A percentile compares a stretch with the other conserved stretches of the same genome.
phyloP scores from a whole-genome alignment of 2,113 vertebrate genomes.

The Pygathrix nemaeus region DNA sequence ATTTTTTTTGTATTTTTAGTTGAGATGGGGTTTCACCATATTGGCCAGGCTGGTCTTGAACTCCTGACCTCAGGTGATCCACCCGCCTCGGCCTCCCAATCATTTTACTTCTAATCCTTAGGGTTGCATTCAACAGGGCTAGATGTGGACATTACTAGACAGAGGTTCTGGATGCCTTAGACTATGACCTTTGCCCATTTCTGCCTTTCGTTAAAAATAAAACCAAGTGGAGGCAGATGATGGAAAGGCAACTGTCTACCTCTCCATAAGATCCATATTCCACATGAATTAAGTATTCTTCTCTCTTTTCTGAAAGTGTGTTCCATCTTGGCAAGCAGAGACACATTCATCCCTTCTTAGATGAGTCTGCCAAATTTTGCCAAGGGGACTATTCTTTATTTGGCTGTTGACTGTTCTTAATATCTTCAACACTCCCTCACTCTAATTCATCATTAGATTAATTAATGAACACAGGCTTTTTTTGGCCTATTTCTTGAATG shows the following conservation, averaged over 20 bases:
- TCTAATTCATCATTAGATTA: neutral
- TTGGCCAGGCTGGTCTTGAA: too few relatives aligned
- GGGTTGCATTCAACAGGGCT: neutral
- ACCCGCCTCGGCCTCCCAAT: neutral
- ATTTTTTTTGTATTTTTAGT: too few relatives aligned
- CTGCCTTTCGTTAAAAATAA: conserved; percentile 15
- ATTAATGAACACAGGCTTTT: neutral
- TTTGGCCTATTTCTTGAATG: neutral
- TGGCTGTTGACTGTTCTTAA: neutral
- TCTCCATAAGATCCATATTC: neutral
- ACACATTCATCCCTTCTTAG: neutral
- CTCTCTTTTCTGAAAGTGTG: neutral
- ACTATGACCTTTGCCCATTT: neutral
- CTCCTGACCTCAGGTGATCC: too few relatives aligned
- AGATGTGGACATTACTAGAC: neutral
- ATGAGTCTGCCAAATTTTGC: neutral
- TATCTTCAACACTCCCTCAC: neutral
- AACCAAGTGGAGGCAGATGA: neutral
- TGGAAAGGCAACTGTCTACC: neutral
- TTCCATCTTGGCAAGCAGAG: neutral
- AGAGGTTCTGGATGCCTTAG: neutral
- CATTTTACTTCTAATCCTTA: neutral
- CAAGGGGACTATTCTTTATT: neutral
- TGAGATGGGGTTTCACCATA: too few relatives aligned
- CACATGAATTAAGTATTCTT: neutral